Evolutionary conservation across 37 sponge, comb jelly and placozoan genomes (phyloP).

Genomic region (Eunapius fragilis): DNA sequence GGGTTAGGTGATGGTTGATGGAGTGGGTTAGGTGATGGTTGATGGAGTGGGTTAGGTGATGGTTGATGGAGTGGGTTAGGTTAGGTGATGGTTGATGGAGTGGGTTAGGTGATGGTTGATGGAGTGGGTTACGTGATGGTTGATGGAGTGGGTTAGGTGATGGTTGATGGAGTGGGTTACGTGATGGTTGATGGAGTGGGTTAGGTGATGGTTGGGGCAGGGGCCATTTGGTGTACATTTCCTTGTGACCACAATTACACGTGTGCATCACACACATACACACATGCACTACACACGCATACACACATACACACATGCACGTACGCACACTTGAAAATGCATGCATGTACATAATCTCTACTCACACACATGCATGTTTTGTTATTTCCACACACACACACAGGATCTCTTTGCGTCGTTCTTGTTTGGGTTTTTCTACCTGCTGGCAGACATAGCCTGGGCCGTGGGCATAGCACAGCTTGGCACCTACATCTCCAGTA

Average conservation of each 20-base stretch:
- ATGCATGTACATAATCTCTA: neutral
- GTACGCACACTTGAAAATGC: neutral
- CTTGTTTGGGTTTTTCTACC: slow-evolving; percentile 44
- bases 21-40: no score
- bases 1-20: no score
- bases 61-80: no score
- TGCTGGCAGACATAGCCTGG: slow-evolving; percentile 72
- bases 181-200: no score
- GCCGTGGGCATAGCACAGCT: slow-evolving; percentile 49
- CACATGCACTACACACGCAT: neutral
- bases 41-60: no score
- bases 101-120: no score
- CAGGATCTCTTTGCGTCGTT: slow-evolving; percentile 63
- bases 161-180: no score
- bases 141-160: no score
- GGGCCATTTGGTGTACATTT: neutral
- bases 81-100: no score
- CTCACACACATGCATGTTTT: neutral
- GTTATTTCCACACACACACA: neutral
- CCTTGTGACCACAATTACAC: neutral
- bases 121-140: no score
- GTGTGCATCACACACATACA: neutral
- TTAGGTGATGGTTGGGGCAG: no score
- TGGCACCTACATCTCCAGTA: neutral
- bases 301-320: neutral